These are phyloP conservation scores for Meriones psammophilus DNA, from an alignment of 2,797 vertebrate species.

Conservation along the genomic window DNA sequence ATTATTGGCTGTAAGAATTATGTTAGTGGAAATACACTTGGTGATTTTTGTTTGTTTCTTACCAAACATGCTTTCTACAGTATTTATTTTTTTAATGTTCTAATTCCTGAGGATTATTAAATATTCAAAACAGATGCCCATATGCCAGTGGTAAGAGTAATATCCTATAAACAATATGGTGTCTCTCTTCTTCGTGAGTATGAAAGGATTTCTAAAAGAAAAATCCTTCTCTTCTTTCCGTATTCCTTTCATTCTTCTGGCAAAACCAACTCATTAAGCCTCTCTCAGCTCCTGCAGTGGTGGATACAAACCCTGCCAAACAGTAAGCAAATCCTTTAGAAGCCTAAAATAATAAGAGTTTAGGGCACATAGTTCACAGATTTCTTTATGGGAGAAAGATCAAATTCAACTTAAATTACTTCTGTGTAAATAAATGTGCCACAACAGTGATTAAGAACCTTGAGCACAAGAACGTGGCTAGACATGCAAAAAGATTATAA, in stretches of 20 bases:
- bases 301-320: neutral
- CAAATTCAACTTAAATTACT: conserved; percentile 9
- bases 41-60: neutral
- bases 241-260: neutral
- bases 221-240: neutral
- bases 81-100: neutral
- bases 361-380: neutral
- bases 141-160: neutral
- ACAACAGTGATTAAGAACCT: neutral
- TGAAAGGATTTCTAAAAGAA: neutral
- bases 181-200: neutral
- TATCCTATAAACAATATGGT: neutral
- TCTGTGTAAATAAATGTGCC: conserved; percentile 24
- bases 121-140: neutral
- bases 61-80: neutral
- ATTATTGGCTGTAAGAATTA: neutral
- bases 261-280: neutral
- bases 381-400: neutral
- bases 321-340: neutral
- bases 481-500: neutral
- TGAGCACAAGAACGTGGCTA: neutral
- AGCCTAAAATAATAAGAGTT: conserved; percentile 13
- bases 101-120: neutral
- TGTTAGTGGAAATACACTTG: neutral
- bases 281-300: neutral